These are phyloP conservation scores for Triplophysa dalaica DNA, from an alignment of 2,113 vertebrate genomes.

Conservation along the genomic window DNA sequence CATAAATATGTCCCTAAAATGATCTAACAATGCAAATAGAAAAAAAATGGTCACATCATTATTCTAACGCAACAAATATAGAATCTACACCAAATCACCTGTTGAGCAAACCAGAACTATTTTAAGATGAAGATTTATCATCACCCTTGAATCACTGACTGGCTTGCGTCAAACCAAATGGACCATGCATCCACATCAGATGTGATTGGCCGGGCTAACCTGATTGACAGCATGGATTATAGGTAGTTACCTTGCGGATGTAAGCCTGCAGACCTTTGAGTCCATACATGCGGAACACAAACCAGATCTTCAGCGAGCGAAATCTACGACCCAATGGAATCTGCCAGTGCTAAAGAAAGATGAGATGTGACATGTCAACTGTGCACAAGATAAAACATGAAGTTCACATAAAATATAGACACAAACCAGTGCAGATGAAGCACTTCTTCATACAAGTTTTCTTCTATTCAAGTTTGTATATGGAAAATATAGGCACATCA, in stretches of 20 bases:
- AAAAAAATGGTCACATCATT: neutral
- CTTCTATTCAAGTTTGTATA: neutral
- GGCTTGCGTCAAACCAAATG: neutral
- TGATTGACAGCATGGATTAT: slow-evolving; percentile 61
- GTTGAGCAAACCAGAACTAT: neutral
- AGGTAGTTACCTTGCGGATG: slow-evolving; percentile 84
- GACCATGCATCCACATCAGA: slow-evolving; percentile 4
- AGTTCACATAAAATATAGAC: slow-evolving; percentile 7
- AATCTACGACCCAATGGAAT: slow-evolving; percentile 93
- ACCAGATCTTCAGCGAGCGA: slow-evolving; percentile 96
- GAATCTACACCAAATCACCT: neutral
- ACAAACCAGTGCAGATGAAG: neutral
- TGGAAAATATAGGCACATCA: neutral
- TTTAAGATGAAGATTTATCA: neutral
- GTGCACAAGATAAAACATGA: neutral
- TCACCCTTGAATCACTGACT: neutral
- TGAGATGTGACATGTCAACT: slow-evolving; percentile 35
- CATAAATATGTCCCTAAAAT: too few species aligned
- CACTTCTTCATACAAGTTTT: too few species aligned
- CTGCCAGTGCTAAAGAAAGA: slow-evolving; percentile 87
- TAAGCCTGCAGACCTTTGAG: slow-evolving; percentile 84
- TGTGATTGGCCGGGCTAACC: slow-evolving; percentile 61
- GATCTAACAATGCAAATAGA: too few species aligned
- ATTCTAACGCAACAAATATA: neutral
- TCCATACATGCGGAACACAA: slow-evolving; percentile 91